Conservation (phyloP, 2,113 vertebrate genomes). For the Hypomesus transpacificus region DNA sequence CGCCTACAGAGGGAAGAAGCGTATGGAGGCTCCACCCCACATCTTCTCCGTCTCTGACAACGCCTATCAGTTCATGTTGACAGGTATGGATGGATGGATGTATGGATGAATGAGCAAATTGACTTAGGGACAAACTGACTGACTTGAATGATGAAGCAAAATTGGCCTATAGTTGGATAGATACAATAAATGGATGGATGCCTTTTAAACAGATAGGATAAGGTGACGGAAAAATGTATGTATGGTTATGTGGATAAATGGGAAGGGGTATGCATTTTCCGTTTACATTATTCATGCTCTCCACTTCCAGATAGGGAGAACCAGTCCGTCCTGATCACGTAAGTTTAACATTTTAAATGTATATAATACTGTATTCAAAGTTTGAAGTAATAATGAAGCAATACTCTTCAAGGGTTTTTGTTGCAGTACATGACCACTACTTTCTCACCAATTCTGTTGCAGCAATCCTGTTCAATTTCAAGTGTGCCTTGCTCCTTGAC, state of each 20-base stretch:
- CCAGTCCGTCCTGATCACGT: slow-evolving; percentile 4
- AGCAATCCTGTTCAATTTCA: no score
- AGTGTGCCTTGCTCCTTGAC: no score
- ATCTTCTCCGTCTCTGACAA: slow-evolving; percentile 11
- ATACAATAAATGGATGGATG: not conserved
- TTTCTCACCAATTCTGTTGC: no score
- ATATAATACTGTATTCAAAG: no score
- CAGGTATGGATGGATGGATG: not conserved
- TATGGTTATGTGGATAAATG: not conserved
- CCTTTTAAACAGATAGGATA: not conserved
- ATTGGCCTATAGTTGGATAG: no score
- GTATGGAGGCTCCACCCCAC: not conserved
- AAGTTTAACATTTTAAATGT: not conserved
- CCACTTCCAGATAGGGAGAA: slow-evolving; percentile 1
- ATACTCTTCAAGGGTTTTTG: no score
- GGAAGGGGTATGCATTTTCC: not conserved
- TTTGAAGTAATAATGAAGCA: no score
- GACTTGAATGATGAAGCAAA: no score
- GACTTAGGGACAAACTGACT: not conserved
- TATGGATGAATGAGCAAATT: not conserved
- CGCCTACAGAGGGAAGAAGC: slow-evolving; percentile 11
- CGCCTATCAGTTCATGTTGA: slow-evolving; percentile 1
- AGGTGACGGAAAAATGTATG: no score
- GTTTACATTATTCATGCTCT: no score
- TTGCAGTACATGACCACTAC: no score